Conservation (phyloP, 2,797 vertebrate species). For the Eulemur coronatus region DNA sequence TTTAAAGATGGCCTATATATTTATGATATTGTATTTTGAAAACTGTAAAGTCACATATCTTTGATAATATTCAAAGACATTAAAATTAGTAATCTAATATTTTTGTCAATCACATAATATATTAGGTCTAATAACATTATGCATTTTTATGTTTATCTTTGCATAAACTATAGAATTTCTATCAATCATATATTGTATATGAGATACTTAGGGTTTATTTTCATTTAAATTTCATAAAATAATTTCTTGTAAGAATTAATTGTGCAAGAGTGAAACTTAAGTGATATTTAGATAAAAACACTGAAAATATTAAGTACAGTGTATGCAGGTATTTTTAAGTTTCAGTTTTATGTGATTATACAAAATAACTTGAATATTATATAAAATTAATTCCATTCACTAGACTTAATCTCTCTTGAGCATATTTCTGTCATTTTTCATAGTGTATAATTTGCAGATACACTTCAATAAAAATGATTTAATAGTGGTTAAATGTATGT, state of each 20-base stretch:
- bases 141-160: neutral
- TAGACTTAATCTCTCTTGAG: neutral
- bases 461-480: conserved; percentile 63
- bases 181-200: neutral
- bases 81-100: neutral
- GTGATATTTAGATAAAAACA: neutral
- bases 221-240: neutral
- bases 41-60: neutral
- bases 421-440: conserved; percentile 56
- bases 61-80: neutral
- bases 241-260: neutral
- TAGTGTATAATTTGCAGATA: conserved; percentile 39
- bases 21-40: neutral
- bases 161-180: neutral
- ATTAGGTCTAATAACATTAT: neutral
- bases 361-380: neutral
- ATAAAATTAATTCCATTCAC: conserved; percentile 42
- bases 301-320: neutral
- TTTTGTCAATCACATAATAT: neutral
- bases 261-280: neutral
- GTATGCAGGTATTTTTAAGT: neutral
- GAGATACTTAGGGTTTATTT: neutral
- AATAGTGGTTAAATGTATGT: conserved; percentile 62
- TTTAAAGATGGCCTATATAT: neutral
- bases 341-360: neutral